These are phyloP conservation scores for Zonitis immaculata DNA, from an alignment of 2,888 invertebrate genomes.

Conservation along the genomic window DNA sequence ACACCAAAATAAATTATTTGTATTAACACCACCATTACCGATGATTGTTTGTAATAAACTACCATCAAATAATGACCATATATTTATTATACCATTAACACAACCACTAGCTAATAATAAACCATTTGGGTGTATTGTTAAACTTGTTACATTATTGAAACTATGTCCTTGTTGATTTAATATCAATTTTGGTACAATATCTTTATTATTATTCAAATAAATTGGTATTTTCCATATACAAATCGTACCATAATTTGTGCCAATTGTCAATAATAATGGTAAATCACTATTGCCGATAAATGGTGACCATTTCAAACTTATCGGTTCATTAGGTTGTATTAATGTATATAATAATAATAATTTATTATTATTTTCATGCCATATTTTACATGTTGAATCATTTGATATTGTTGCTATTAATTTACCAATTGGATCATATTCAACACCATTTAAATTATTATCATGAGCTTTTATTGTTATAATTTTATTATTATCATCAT, in stretches of 20 bases:
- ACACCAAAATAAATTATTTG: slow-evolving; percentile 53
- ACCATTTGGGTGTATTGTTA: slow-evolving; percentile 52
- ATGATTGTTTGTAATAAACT: slow-evolving; percentile 54
- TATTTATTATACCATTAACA: slow-evolving; percentile 53
- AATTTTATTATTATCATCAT: slow-evolving; percentile 37
- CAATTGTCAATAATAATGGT: slow-evolving; percentile 50
- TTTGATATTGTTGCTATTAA: slow-evolving; percentile 53
- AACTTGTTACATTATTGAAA: slow-evolving; percentile 51
- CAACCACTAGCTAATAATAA: slow-evolving; percentile 55
- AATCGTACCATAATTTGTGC: slow-evolving; percentile 53
- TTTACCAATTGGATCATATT: slow-evolving; percentile 53
- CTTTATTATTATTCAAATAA: slow-evolving; percentile 22
- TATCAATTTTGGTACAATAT: slow-evolving; percentile 38
- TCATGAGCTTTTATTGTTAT: slow-evolving; percentile 47
- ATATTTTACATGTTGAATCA: slow-evolving; percentile 49
- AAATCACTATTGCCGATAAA: slow-evolving; percentile 44
- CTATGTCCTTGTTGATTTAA: slow-evolving; percentile 53
- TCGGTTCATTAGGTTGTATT: slow-evolving; percentile 49
- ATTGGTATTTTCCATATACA: slow-evolving; percentile 49
- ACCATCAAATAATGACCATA: slow-evolving; percentile 59
- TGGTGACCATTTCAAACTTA: slow-evolving; percentile 54
- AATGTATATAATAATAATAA: slow-evolving; percentile 48
- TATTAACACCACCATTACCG: slow-evolving; percentile 50
- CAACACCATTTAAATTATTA: slow-evolving; percentile 45
- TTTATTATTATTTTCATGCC: slow-evolving; percentile 46